Conservation (phyloP, 2,888 invertebrate genomes). For the Trachelus tabidus region DNA sequence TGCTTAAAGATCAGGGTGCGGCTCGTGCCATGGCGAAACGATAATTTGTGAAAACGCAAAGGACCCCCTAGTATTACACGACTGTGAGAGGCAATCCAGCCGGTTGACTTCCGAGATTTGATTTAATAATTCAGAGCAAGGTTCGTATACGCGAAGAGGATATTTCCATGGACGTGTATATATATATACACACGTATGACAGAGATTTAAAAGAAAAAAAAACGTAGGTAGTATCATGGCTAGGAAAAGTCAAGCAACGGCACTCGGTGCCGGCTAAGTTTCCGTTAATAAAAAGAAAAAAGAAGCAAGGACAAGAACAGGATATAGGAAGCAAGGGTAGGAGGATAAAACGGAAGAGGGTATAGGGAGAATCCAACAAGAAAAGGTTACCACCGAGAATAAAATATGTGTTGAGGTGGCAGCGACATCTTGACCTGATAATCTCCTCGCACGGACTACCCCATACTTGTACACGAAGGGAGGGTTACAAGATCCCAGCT, state of each 20-base stretch:
- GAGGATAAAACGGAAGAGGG: not conserved
- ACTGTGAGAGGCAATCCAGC: not conserved
- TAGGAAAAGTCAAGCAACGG: not conserved
- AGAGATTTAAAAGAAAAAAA: not conserved
- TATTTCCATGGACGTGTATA: too few species aligned
- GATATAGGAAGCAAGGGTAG: not conserved
- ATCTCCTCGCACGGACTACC: constrained; percentile 4
- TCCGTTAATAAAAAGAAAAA: not conserved
- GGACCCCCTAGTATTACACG: not conserved
- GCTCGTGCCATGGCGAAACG: not conserved
- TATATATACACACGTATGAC: too few species aligned
- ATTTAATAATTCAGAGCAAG: not conserved
- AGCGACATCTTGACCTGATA: constrained; percentile 23
- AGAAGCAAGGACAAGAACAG: not conserved
- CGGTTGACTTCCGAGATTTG: not conserved
- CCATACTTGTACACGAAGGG: not conserved
- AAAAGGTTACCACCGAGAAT: constrained; percentile 16
- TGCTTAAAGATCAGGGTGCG: not conserved
- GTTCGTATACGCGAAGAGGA: not conserved
- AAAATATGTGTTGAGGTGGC: constrained; percentile 15
- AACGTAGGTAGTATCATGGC: not conserved
- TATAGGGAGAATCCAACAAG: not conserved
- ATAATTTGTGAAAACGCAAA: not conserved
- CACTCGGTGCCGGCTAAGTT: not conserved
- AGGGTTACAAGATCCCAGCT: not conserved